A percentile compares a stretch with the other conserved stretches of the same genome.
Evolutionary conservation across 1,140 invertebrate species (phyloP).

Genomic region (Mercenaria mercenaria): DNA sequence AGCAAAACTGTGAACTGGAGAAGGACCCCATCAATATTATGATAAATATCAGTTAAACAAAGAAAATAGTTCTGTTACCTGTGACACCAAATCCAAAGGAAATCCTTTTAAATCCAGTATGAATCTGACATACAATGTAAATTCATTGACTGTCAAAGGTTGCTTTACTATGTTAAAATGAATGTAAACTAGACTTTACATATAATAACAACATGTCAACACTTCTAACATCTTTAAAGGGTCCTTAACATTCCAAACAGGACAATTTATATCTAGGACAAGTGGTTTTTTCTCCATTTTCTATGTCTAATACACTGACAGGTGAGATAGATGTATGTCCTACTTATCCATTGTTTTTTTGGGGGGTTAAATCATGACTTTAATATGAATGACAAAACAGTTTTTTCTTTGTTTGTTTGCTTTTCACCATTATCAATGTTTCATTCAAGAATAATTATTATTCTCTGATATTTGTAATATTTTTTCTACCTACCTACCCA

Average conservation of each 20-base stretch:
- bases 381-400: too few species aligned
- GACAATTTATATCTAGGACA: conserved; percentile 25
- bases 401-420: not conserved
- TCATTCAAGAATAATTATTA: too few species aligned
- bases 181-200: conserved; percentile 2
- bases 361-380: too few species aligned
- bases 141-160: conserved; percentile 8
- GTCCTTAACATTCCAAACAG: conserved; percentile 11
- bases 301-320: not conserved
- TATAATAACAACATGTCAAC: conserved; percentile 34
- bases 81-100: not conserved
- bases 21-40: too few species aligned
- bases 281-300: not conserved
- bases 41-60: too few species aligned
- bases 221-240: not conserved
- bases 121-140: not conserved
- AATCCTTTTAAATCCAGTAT: not conserved
- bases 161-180: conserved; percentile 47
- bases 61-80: conserved; percentile 43
- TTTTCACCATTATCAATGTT: too few species aligned
- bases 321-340: not conserved
- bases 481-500: too few species aligned
- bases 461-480: too few species aligned
- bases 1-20: not conserved
- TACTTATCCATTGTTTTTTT: not conserved